A percentile compares a stretch with the other conserved stretches of the same genome.
Evolutionary conservation across 1,140 invertebrate genomes (phyloP).

Genomic region (Adelges cooleyi): DNA sequence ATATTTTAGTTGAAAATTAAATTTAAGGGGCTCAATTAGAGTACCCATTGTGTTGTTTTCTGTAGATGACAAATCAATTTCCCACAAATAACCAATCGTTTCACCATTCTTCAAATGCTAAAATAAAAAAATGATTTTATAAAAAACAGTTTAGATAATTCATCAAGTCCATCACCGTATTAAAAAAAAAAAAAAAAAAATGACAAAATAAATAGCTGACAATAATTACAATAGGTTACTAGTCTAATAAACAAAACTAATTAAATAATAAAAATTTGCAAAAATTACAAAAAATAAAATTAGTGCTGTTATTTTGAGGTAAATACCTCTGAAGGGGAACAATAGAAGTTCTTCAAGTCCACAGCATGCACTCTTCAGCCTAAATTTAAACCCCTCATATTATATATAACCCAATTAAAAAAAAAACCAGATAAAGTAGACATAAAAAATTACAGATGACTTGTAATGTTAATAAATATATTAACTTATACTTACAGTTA

Average conservation of each 20-base stretch:
- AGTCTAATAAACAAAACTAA: not conserved
- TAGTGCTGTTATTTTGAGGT: slow-evolving; percentile 17
- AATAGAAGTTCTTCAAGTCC: slow-evolving; percentile 4
- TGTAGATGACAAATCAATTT: slow-evolving; percentile 12
- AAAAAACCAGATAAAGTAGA: too few relatives aligned
- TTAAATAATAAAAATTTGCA: not conserved
- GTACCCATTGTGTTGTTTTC: not conserved
- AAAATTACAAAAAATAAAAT: not conserved
- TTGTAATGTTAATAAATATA: too few relatives aligned
- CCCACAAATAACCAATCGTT: slow-evolving; percentile 13
- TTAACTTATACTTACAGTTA: slow-evolving; percentile 8
- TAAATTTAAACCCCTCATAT: slow-evolving; percentile 4
- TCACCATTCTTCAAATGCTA: slow-evolving; percentile 18
- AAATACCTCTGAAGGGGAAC: slow-evolving; percentile 24
- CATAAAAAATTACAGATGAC: too few relatives aligned
- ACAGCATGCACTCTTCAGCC: slow-evolving; percentile 25
- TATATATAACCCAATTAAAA: not conserved
- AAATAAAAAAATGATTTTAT: not conserved
- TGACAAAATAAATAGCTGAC: too few relatives aligned
- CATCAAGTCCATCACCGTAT: too few relatives aligned
- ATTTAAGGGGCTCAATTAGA: not conserved
- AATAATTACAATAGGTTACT: too few relatives aligned
- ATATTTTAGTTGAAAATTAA: slow-evolving; percentile 7
- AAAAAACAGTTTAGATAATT: too few relatives aligned
- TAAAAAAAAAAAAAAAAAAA: too few relatives aligned